Conservation (phyloP, 2,888 invertebrate species). For the Drosophila neonasuta region DNA sequence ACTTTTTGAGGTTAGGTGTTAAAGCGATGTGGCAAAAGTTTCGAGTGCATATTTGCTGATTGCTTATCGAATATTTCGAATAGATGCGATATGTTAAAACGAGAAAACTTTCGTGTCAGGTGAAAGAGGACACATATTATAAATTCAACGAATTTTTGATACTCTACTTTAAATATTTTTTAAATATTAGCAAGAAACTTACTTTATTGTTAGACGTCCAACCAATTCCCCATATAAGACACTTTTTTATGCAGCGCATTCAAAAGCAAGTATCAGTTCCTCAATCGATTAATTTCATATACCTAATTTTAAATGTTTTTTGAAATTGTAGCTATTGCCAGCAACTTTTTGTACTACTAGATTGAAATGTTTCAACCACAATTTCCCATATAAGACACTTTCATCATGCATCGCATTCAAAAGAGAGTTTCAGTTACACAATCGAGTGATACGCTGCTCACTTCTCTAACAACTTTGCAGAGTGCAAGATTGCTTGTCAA, state of each 20-base stretch:
- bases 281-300: background rate
- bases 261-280: background rate
- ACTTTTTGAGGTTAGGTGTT: constrained; percentile 34
- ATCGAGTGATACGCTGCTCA: constrained; percentile 2
- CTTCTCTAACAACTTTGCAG: constrained; percentile 10
- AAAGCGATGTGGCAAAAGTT: constrained; percentile 47
- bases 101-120: constrained; percentile 1
- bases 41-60: constrained; percentile 38
- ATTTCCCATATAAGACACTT: background rate
- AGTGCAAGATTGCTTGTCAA: constrained; percentile 46
- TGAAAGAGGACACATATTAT: background rate
- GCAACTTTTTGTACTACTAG: background rate
- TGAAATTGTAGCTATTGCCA: background rate
- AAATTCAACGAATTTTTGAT: background rate
- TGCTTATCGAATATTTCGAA: constrained; percentile 32
- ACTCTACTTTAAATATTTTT: background rate
- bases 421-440: background rate
- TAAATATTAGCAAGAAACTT: background rate
- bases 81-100: constrained; percentile 22
- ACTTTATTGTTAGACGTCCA: too few species aligned
- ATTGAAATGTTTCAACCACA: background rate
- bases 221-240: background rate
- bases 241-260: constrained; percentile 17
- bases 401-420: constrained; percentile 20
- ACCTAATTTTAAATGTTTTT: background rate